These are phyloP conservation scores for Amphipyra tragopoginis DNA, from an alignment of 2,888 invertebrate genomes.

Conservation along the genomic window DNA sequence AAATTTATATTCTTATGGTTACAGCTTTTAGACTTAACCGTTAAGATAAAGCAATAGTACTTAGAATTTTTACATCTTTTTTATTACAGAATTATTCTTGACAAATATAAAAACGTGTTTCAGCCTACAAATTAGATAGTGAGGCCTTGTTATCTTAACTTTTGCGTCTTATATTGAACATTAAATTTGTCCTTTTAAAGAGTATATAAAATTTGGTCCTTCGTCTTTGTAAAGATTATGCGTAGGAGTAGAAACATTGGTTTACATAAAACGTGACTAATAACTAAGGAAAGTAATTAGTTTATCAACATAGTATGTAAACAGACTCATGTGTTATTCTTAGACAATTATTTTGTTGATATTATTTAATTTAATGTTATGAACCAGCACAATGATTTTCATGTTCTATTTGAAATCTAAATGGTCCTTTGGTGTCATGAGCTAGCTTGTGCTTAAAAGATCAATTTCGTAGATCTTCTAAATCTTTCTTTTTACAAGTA, in stretches of 20 bases:
- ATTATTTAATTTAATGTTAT: no score
- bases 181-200: conserved; percentile 10
- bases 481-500: background rate
- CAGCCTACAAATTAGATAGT: conserved; percentile 6
- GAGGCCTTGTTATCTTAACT: background rate
- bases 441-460: background rate
- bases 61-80: conserved; percentile 3
- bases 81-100: conserved; percentile 7
- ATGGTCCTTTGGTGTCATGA: no score
- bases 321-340: no score
- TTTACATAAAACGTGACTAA: background rate
- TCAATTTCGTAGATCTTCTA: background rate
- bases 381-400: no score
- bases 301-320: no score
- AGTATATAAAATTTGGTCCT: conserved; percentile 13
- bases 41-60: conserved; percentile 9
- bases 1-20: conserved; percentile 6
- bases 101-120: conserved; percentile 24
- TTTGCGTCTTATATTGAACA: conserved; percentile 1
- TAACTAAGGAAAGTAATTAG: no score
- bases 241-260: background rate
- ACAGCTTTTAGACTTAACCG: conserved; percentile 9
- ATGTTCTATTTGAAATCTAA: no score
- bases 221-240: conserved; percentile 7
- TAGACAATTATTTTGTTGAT: no score